These are phyloP conservation scores for Crenuchus spilurus DNA, from an alignment of 2,797 vertebrate genomes.

Conservation along the genomic window DNA sequence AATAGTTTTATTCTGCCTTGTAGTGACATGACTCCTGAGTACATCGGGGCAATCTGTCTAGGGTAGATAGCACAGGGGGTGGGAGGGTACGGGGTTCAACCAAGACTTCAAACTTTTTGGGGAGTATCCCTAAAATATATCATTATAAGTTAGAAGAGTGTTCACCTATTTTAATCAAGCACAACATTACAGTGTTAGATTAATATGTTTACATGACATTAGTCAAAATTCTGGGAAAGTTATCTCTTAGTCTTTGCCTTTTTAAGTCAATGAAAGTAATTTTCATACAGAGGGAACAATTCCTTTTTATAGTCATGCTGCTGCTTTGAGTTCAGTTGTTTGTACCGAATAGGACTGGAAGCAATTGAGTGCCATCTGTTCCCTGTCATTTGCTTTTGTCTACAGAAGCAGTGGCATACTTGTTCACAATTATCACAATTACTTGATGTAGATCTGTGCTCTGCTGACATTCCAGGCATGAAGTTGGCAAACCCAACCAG, in stretches of 20 bases:
- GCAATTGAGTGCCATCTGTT: conserved; percentile 27
- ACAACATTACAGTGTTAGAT: no score
- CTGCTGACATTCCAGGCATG: background rate
- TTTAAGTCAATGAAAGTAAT: no score
- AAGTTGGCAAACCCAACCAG: background rate
- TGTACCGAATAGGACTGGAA: conserved; percentile 25
- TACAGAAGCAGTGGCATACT: conserved; percentile 23
- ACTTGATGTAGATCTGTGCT: conserved; percentile 2
- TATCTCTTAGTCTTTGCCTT: no score
- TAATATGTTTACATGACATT: no score
- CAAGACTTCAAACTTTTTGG: no score
- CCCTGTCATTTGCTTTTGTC: conserved; percentile 8
- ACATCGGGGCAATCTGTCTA: background rate
- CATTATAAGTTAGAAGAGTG: no score
- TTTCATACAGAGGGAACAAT: no score
- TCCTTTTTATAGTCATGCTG: no score
- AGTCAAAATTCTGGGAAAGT: no score
- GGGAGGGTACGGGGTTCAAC: no score
- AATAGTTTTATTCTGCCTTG: conserved; percentile 4
- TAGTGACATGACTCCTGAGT: background rate
- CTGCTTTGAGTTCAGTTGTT: background rate
- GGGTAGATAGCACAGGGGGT: background rate
- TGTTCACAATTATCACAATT: conserved; percentile 25
- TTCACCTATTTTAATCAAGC: no score
- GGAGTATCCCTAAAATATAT: no score